Evolutionary conservation across 1,140 invertebrate genomes (phyloP).

Genomic region (Brachionus calyciflorus): DNA sequence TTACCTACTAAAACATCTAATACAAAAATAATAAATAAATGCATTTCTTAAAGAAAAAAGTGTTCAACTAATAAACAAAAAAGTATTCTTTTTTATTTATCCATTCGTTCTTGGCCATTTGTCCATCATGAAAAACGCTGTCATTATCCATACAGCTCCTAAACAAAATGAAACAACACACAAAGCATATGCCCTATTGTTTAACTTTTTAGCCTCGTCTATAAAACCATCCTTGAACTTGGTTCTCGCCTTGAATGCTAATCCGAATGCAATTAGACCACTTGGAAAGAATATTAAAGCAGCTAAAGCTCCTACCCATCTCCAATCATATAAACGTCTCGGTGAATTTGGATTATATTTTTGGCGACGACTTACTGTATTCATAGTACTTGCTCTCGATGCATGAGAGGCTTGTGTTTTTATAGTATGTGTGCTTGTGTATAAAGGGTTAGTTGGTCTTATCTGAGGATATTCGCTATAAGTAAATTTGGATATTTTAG

Average conservation of each 20-base stretch:
- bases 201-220: constrained; percentile 33
- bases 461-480: constrained; percentile 47
- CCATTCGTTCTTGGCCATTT: constrained; percentile 47
- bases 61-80: too few relatives aligned
- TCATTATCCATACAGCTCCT: constrained; percentile 35
- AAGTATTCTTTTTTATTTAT: background rate
- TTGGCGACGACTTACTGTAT: constrained; percentile 25
- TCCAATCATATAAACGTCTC: constrained; percentile 25
- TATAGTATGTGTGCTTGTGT: constrained; percentile 39
- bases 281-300: constrained; percentile 39
- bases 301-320: constrained; percentile 33
- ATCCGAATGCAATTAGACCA: constrained; percentile 37
- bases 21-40: constrained; percentile 30
- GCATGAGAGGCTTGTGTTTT: constrained; percentile 27
- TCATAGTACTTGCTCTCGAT: constrained; percentile 5
- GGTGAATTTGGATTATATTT: constrained; percentile 46
- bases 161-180: constrained; percentile 38
- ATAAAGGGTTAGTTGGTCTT: constrained; percentile 47
- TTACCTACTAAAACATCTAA: background rate
- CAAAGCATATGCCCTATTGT: constrained; percentile 19
- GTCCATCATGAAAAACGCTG: constrained; percentile 27
- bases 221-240: constrained; percentile 46
- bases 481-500: constrained; percentile 41
- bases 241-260: constrained; percentile 39
- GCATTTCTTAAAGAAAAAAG: background rate